phyloP scores from a whole-genome alignment of 92 coral and sea anemone species.

The Phenganax subtilis region DNA sequence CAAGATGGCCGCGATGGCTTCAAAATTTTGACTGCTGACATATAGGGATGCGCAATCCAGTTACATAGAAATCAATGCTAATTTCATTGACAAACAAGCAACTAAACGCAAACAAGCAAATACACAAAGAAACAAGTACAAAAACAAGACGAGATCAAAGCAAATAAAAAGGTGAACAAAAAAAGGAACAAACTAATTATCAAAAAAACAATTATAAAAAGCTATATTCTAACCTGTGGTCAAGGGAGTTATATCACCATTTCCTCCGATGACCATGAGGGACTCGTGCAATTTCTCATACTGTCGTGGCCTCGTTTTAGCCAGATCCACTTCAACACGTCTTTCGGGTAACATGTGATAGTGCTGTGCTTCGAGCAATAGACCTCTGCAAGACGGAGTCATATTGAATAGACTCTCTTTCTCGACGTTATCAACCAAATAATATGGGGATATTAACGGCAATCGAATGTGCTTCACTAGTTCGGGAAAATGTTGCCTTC shows the following conservation, averaged over 20 bases:
- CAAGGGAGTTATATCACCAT: constrained; percentile 82
- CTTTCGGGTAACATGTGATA: constrained; percentile 98
- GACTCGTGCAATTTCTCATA: constrained; percentile 93
- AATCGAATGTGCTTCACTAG: constrained; percentile 76
- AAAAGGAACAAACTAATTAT: neutral
- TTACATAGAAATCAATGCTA: no score
- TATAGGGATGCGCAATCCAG: no score
- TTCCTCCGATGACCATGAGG: constrained; percentile 88
- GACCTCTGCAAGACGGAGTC: constrained; percentile 70
- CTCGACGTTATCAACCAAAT: constrained; percentile 89
- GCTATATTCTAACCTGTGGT: constrained; percentile 63
- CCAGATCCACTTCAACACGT: constrained; percentile 68
- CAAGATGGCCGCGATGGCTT: no score
- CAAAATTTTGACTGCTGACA: no score
- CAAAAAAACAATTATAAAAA: neutral
- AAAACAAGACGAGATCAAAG: neutral
- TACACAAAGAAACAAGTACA: neutral
- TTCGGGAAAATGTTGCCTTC: constrained; percentile 62
- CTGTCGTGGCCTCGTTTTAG: constrained; percentile 85
- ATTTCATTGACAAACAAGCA: neutral
- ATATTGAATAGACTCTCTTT: constrained; percentile 73
- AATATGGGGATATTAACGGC: constrained; percentile 91
- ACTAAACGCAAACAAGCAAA: neutral
- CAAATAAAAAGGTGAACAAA: neutral
- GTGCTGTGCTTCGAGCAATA: constrained; percentile 92